Base-by-base conservation (phyloP, 2,797 vertebrate species). In the Sebastes ruberrimus region DNA sequence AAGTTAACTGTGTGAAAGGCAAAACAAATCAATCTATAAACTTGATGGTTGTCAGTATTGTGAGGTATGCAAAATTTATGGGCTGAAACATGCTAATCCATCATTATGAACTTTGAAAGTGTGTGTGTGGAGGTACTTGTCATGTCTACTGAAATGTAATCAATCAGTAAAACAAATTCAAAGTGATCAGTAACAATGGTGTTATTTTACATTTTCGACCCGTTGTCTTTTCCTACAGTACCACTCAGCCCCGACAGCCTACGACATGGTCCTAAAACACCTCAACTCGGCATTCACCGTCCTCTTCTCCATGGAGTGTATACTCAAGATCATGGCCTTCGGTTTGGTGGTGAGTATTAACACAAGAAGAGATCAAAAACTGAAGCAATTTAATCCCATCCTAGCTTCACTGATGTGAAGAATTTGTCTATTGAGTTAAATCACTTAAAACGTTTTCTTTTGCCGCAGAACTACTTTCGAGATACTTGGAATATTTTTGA, bases 401-500 rank as follows among this genome's bases (percentile, higher is more conserved):
- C 5, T 7, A 8, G 28, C 52, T 46, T 10, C 18, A 22, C 1
- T 22, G 11, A 60, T 68, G 7, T 42, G 38, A 42, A 46, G 7
- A 59, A 55, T 30, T 59, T 52, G 22, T 66, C 13, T 23, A 9
- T 53, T 14, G 16, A 10, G 27, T 76, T 4, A 35, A 64, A 42
- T 30, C 2, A 49, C 33, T 64, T 4, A 18, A 63, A 11, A 49
- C 5, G 1, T 27, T 64, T 33, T 67, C 42, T 25, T 71, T 83
- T 57, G 53, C 71, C 8, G 25, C 95, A 99, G 99, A 99, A 99
- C 92, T 99, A 99, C 94, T 99, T 99, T 88, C 96, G 98, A 88
- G 99, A 99, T 75, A 99, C 98, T 55, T 99, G 99, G 98, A 99
- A 99, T 90, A 99, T 99, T 90, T 99, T 99, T 92, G 99, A 99